These are phyloP conservation scores for Myanophis thanlyinensis DNA, from an alignment of 2,113 vertebrate species.

Conservation along the genomic window DNA sequence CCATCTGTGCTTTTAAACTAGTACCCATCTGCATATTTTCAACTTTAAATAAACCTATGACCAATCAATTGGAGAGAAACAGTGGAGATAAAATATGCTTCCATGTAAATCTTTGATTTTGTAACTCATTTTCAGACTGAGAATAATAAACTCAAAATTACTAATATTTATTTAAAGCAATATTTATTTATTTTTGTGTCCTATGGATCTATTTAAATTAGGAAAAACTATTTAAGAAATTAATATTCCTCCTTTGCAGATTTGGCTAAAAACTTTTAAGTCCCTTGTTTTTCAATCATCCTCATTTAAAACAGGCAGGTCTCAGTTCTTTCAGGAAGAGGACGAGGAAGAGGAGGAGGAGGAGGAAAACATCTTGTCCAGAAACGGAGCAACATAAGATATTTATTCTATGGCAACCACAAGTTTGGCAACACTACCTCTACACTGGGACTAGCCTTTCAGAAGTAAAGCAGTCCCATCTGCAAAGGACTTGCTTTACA, in stretches of 20 bases:
- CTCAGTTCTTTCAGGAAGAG: not conserved
- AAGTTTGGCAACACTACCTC: too few species aligned
- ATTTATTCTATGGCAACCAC: too few species aligned
- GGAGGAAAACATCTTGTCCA: too few species aligned
- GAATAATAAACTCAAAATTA: conserved; percentile 19
- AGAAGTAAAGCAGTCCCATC: not conserved
- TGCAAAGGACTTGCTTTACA: not conserved
- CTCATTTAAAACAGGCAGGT: not conserved
- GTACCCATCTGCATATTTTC: conserved; percentile 63
- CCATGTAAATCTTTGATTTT: conserved; percentile 13
- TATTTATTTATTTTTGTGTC: not conserved
- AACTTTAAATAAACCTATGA: conserved; percentile 59
- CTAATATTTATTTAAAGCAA: not conserved
- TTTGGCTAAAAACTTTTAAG: not conserved
- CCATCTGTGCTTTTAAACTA: conserved; percentile 65
- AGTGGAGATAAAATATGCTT: conserved; percentile 4
- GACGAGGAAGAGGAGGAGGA: too few species aligned
- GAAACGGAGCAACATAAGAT: too few species aligned
- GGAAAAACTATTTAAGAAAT: not conserved
- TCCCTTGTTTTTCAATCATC: not conserved
- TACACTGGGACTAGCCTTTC: not conserved
- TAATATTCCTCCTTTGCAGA: conserved; percentile 1
- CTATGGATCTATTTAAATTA: not conserved
- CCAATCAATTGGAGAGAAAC: not conserved
- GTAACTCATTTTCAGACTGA: conserved; percentile 24